A percentile compares a stretch with the other conserved stretches of the same genome.
Evolutionary conservation across 2,797 vertebrate genomes (phyloP).

Genomic region (Megaceryle alcyon): DNA sequence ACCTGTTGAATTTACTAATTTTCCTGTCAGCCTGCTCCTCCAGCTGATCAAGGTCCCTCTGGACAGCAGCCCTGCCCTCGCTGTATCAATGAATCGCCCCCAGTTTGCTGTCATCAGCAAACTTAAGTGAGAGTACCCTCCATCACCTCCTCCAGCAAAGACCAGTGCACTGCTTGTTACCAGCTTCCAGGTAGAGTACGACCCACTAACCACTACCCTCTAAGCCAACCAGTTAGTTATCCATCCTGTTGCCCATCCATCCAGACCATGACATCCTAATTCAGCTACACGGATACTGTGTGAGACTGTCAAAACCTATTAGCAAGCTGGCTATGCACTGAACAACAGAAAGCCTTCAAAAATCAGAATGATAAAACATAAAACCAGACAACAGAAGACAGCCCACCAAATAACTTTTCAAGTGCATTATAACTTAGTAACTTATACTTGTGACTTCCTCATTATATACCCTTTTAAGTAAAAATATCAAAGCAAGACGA

Average conservation of each 20-base stretch:
- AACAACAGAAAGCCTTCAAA: background rate
- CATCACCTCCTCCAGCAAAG: background rate
- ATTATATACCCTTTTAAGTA: background rate
- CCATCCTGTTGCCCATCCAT: background rate
- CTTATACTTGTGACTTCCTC: background rate
- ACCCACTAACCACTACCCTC: background rate
- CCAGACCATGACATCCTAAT: background rate
- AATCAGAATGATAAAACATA: background rate
- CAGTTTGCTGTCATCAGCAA: background rate
- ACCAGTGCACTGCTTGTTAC: background rate
- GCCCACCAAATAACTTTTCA: background rate
- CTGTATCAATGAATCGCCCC: background rate
- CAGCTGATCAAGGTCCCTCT: background rate
- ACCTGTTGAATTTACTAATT: background rate
- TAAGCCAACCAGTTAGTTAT: background rate
- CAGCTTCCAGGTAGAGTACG: background rate
- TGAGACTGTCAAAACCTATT: background rate
- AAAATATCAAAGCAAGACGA: constrained; percentile 9
- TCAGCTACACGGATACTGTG: rapidly evolving
- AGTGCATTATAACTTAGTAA: background rate
- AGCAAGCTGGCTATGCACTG: background rate
- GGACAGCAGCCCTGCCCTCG: background rate
- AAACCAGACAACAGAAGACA: background rate
- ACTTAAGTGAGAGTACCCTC: rapidly evolving
- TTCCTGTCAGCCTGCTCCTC: background rate